Base-by-base conservation (phyloP, 2,113 vertebrate species). In the Terrapene triunguis region DNA sequence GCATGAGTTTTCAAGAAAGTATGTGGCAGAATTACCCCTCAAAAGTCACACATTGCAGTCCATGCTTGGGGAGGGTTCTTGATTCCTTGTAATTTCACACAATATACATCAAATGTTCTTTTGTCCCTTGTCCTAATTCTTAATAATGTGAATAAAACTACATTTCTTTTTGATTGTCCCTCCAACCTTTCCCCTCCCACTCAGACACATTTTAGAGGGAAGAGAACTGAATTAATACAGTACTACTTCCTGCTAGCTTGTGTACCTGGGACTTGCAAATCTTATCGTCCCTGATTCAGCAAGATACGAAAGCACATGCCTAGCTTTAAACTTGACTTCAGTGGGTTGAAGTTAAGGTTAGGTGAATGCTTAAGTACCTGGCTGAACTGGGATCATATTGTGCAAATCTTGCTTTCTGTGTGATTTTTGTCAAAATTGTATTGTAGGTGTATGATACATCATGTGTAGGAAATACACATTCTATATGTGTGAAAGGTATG, bases 191-290 rank as follows among this genome's bases (percentile, higher is more conserved):
- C 12, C 25, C 42, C 25, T 78, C 11, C 42, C 74, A 14, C 74
- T 14, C 74, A 78, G 42, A 76, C 25, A 78, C 74, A 81, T 6
- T 12, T 83, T 72, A 19, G 42, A 87, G 86, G 62, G 88, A 92
- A 65, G 0, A 0, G 10, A 89, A n/a, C 5, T 78, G 74, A 19
- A 2, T 35, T 62, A 35, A 0, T 57, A 44, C 8, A 57, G 14
- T 19, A 27, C 48, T 32, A 80, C 9, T 51, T 82, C 48, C 25
- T 88, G 42, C 86, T 84, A 76, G 48, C 24, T 81, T 81, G 62
- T 87, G 22, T 47, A 87, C 44, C 35, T 50, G 44, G 48, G 59
- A 38, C 22, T n/a, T 82, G 21, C 6, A 82, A 72, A 88, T 55
- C 62, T 82, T 48, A 38, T 3, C 1, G 10, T 65, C 93, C 21